Conservation (phyloP, 2,113 vertebrate species). For the Mystacornis crossleyi region DNA sequence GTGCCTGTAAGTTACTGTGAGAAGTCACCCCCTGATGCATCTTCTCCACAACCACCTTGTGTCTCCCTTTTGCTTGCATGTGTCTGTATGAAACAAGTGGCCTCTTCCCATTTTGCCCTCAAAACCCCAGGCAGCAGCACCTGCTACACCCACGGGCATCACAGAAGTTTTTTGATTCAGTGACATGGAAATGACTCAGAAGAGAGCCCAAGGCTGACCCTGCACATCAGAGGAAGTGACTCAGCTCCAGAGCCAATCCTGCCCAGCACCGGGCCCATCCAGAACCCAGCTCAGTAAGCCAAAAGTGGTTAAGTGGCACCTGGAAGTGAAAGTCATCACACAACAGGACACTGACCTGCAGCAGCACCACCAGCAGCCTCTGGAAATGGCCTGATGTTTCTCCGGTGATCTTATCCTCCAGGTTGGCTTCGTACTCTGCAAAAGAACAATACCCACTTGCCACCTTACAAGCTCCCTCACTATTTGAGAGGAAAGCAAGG, state of each 20-base stretch:
- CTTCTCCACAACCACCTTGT: neutral
- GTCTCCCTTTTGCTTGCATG: neutral
- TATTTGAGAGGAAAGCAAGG: neutral
- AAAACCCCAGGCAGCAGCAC: accelerated
- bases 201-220: neutral
- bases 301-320: accelerated
- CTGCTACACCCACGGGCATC: neutral
- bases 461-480: neutral
- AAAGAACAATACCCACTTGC: neutral
- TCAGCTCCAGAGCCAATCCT: neutral
- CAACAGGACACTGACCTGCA: constrained; percentile 81
- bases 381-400: constrained; percentile 93
- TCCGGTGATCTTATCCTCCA: constrained; percentile 89
- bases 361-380: constrained; percentile 88
- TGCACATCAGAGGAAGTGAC: neutral
- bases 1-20: neutral
- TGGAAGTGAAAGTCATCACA: neutral
- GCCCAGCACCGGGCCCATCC: neutral
- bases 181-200: neutral
- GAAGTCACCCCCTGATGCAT: neutral
- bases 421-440: constrained; percentile 85
- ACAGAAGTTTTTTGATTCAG: neutral
- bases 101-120: neutral
- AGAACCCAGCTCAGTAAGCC: neutral
- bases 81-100: neutral